Evolutionary conservation across 2,888 invertebrate species (phyloP).

Genomic region (Drosophila multiciliata): DNA sequence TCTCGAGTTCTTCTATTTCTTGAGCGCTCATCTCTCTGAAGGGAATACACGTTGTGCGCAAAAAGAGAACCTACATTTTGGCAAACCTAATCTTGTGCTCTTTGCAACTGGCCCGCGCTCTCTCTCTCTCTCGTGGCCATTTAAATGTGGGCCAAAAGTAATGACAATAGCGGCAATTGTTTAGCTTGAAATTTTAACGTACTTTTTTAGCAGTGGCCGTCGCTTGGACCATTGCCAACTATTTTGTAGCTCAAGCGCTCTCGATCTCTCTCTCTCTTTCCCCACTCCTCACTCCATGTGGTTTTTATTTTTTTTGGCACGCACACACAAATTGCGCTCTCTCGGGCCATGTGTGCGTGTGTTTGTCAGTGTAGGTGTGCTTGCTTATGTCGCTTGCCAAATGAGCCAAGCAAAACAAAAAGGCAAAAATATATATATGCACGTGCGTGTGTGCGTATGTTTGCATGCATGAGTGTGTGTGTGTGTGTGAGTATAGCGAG

Average conservation of each 20-base stretch:
- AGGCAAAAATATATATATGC: constrained; percentile 61
- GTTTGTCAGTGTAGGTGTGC: constrained; percentile 36
- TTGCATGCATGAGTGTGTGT: constrained; percentile 4
- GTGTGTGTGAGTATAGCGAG: constrained; percentile 22
- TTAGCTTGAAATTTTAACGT: constrained; percentile 57
- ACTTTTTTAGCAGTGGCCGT: constrained; percentile 29
- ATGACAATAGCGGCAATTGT: constrained; percentile 76
- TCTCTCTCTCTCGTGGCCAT: constrained; percentile 43
- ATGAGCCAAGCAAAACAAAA: constrained; percentile 79
- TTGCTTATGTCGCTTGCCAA: constrained; percentile 61
- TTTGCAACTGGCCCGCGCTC: constrained; percentile 29
- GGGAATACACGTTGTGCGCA: constrained; percentile 40
- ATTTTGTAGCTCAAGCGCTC: constrained; percentile 23
- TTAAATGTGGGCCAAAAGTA: constrained; percentile 77
- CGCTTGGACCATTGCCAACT: constrained; percentile 58
- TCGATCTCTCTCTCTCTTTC: constrained; percentile 19
- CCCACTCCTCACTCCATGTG: background rate
- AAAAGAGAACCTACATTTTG: constrained; percentile 38
- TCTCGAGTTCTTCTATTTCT: constrained; percentile 19
- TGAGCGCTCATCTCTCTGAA: constrained; percentile 41
- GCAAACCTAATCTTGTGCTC: constrained; percentile 29
- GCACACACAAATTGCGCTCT: constrained; percentile 34
- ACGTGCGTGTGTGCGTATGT: constrained; percentile 8
- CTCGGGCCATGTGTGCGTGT: constrained; percentile 33
- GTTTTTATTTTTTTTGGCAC: constrained; percentile 12